Base-by-base conservation (phyloP, 2,797 vertebrate genomes). In the Nothura maculosa region DNA sequence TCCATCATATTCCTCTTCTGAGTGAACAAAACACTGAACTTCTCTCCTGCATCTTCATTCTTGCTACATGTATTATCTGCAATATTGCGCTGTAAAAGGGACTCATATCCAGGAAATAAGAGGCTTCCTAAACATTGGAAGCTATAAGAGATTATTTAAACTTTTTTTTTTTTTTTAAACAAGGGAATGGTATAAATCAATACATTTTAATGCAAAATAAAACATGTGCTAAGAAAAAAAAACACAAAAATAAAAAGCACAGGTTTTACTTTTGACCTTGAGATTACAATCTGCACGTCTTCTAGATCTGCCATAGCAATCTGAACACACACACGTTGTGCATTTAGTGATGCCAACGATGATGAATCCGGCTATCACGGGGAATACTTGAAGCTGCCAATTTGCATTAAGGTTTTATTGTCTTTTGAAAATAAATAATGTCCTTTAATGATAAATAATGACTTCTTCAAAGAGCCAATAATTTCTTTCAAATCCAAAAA, bases 341-440 rank as follows among this genome's bases (percentile, higher is more conserved):
- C 81, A 90, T 91, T 94, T 95, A 92, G 66, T 81, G 73, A 72
- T 81, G 81, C 85, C 93, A 96, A 78, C 66, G 92, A 47, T 55
- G 76, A 94, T 60, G 64, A 90, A 86, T 90, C 67, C 85, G 85
- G 61, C 57, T 67, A 96, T 92, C 90, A 80, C 45, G 87, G 12
- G 45, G 85, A 93, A 96, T 93, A 95, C 73, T 91, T 94, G 80
- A 91, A 95, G 83, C 69, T 94, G 94, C 83, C 94, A 83, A 75
- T 70, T 92, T 92, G 87, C 76, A 94, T 93, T 94, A 97, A 85
- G 58, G 82, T 47, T 85, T 42, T 57, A 90, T 73, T 79, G 50
- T 86, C 87, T 90, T 95, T 87, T 81, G 86, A 92, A 96, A 48
- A 48, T 48, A 48, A 48, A 48, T 48, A 48, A 48, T 48, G 47